Evolutionary conservation across 2,888 invertebrate species (phyloP).

Genomic region (Thecophora atra): DNA sequence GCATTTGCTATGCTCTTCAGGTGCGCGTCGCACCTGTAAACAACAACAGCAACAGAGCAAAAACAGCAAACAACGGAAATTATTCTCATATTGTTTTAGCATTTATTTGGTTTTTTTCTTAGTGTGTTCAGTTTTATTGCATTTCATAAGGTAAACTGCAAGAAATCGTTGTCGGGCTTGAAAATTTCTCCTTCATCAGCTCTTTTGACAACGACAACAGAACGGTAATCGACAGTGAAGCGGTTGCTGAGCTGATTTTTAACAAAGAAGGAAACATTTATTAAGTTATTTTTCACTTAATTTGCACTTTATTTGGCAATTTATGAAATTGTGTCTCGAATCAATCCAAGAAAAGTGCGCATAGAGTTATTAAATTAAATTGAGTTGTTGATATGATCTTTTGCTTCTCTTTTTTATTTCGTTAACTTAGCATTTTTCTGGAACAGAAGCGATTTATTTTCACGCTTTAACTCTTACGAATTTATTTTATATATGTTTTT

Average conservation of each 20-base stretch:
- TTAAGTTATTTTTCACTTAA: constrained; percentile 32
- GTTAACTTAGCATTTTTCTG: too few species aligned
- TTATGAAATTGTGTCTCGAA: neutral
- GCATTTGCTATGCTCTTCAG: neutral
- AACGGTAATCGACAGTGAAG: neutral
- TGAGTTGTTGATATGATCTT: neutral
- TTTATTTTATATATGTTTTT: too few species aligned
- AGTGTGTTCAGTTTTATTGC: neutral
- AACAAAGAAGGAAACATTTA: constrained; percentile 15
- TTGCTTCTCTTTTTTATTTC: neutral
- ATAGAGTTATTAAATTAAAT: neutral
- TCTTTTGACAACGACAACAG: neutral
- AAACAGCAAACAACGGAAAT: too few species aligned
- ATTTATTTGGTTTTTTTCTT: neutral
- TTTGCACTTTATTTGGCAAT: constrained; percentile 1
- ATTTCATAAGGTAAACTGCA: neutral
- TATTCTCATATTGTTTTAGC: too few species aligned
- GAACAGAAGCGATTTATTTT: neutral
- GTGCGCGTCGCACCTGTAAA: neutral
- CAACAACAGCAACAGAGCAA: constrained; percentile 8
- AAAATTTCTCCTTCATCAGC: constrained; percentile 38
- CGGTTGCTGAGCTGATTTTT: neutral
- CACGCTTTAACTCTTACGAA: neutral
- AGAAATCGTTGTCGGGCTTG: neutral
- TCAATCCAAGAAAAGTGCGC: too few species aligned